Percentiles rank a stretch among this genome's conserved stretches.
These are phyloP conservation scores for Crocidura indochinensis DNA, from an alignment of 2,797 vertebrate genomes.

Conservation along the genomic window DNA sequence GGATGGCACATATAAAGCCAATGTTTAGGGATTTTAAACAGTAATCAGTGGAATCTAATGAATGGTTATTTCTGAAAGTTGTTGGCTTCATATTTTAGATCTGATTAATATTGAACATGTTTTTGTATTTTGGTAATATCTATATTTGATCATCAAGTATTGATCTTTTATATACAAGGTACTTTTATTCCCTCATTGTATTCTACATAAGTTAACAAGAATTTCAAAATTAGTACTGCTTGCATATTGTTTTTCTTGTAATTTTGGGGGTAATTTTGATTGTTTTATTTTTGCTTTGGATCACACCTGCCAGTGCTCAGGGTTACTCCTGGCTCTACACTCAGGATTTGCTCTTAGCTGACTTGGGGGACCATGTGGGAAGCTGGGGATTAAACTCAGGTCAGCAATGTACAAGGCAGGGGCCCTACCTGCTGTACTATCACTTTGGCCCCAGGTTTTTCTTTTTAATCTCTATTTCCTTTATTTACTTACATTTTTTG, in stretches of 20 bases:
- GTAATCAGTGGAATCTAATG: not conserved
- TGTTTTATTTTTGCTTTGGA: no score
- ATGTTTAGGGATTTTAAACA: conserved; percentile 1
- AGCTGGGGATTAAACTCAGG: no score
- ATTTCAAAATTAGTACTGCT: conserved; percentile 30
- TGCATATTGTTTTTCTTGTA: conserved; percentile 39
- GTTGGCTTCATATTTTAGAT: conserved; percentile 1
- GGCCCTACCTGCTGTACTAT: no score
- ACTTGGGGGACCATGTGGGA: no score
- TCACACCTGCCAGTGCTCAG: no score
- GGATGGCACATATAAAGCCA: conserved; percentile 3
- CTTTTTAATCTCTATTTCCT: not conserved
- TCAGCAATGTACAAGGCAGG: no score
- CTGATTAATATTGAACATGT: not conserved
- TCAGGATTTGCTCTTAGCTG: no score
- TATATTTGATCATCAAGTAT: not conserved
- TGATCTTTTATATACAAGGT: not conserved
- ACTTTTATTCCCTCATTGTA: not conserved
- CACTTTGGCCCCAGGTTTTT: not conserved
- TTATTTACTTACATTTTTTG: conserved; percentile 28
- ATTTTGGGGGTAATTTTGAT: not conserved
- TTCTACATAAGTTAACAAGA: conserved; percentile 29
- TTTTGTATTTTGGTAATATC: not conserved
- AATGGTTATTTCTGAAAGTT: conserved; percentile 17
- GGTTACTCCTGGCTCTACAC: no score